These are phyloP conservation scores for Oreortyx pictus DNA, from an alignment of 2,797 vertebrate species.

Conservation along the genomic window DNA sequence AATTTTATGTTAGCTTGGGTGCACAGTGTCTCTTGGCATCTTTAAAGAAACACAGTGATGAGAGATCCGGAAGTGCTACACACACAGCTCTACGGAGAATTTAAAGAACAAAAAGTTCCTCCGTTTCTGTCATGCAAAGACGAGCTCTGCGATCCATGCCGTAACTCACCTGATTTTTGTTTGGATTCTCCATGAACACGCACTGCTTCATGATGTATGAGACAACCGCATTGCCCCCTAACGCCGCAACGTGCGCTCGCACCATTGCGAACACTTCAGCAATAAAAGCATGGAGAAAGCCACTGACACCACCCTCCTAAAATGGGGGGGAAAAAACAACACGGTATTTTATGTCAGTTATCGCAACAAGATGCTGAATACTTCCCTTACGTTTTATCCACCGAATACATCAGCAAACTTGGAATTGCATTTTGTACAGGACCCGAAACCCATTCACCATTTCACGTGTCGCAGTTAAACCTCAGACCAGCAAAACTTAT, in stretches of 20 bases:
- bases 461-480: neutral
- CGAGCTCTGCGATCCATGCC: neutral
- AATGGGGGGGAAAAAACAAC: neutral
- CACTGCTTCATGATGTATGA: slow-evolving; percentile 99
- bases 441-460: neutral
- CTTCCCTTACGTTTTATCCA: neutral
- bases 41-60: neutral
- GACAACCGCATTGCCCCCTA: slow-evolving; percentile 96
- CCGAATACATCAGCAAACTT: neutral
- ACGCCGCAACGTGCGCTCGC: slow-evolving; percentile 94
- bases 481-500: neutral
- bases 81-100: neutral
- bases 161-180: slow-evolving; percentile 94
- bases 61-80: neutral
- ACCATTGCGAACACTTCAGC: slow-evolving; percentile 99
- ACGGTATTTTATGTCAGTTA: neutral
- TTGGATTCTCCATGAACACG: slow-evolving; percentile 98
- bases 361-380: neutral
- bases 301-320: slow-evolving; percentile 97
- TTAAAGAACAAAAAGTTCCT: neutral
- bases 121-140: neutral
- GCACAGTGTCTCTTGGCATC: neutral
- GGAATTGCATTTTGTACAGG: neutral
- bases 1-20: neutral
- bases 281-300: slow-evolving; percentile 96